These are phyloP conservation scores for Ectropis grisescens DNA, from an alignment of 1,140 invertebrate species.

Conservation along the genomic window DNA sequence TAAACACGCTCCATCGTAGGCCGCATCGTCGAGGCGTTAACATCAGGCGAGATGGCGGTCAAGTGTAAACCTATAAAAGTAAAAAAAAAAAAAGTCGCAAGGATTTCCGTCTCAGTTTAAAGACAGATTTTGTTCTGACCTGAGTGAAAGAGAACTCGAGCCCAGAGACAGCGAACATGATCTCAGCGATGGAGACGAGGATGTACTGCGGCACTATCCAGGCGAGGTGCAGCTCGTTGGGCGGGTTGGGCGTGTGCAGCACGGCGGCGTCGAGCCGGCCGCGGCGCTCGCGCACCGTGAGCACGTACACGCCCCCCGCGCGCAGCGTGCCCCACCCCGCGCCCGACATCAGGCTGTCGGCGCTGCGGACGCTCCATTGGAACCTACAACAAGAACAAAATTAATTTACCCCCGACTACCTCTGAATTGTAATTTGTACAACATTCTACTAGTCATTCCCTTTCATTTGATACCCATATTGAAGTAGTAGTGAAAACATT, in stretches of 20 bases:
- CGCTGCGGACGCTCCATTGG: conserved; percentile 34
- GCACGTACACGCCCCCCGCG: conserved; percentile 48
- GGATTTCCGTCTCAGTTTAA: no score
- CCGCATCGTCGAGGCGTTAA: no score
- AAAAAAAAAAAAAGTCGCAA: conserved; percentile 1
- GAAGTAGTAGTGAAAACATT: no score
- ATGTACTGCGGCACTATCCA: conserved; percentile 93
- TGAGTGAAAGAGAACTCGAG: conserved; percentile 92
- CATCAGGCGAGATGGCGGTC: no score
- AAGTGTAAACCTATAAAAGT: no score
- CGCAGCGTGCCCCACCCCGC: conserved; percentile 32
- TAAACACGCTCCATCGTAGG: no score
- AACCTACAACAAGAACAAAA: conserved; percentile 36
- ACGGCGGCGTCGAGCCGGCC: conserved; percentile 42
- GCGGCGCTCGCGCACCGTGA: conserved; percentile 37
- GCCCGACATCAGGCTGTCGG: conserved; percentile 30
- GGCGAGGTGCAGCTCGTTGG: conserved; percentile 82
- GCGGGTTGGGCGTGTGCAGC: conserved; percentile 70
- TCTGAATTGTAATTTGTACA: no score
- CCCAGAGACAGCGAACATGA: conserved; percentile 94
- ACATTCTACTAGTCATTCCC: no score
- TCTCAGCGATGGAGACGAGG: conserved; percentile 83
- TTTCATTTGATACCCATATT: no score
- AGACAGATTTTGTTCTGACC: conserved; percentile 38
- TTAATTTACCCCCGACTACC: no score